Percentiles rank a stretch among this genome's conserved stretches.
These are phyloP conservation scores for Phalacrocorax brasilianus DNA, from an alignment of 2,113 vertebrate genomes.

Conservation along the genomic window DNA sequence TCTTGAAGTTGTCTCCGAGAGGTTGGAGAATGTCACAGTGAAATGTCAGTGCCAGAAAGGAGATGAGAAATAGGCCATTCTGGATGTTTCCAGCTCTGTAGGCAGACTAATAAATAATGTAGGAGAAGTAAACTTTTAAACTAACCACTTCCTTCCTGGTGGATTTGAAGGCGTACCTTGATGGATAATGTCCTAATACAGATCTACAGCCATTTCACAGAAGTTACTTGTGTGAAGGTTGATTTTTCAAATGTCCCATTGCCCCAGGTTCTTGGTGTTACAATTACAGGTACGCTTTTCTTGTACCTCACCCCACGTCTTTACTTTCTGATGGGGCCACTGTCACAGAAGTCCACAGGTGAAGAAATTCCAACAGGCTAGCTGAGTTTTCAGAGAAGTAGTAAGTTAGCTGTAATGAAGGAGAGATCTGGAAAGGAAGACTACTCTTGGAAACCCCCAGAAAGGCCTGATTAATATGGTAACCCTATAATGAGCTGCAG, in stretches of 20 bases:
- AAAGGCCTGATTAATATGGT: not conserved
- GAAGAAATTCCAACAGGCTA: not conserved
- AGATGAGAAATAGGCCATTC: not conserved
- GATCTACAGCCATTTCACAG: not conserved
- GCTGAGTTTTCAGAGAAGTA: not conserved
- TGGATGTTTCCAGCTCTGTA: not conserved
- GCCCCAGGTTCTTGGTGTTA: fast-evolving
- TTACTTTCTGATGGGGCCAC: not conserved
- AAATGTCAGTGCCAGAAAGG: not conserved
- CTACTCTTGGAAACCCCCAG: not conserved
- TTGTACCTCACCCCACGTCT: fast-evolving
- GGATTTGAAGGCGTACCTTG: not conserved
- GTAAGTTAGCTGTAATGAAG: not conserved
- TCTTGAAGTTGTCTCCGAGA: not conserved
- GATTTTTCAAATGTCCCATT: not conserved
- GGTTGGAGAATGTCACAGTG: not conserved
- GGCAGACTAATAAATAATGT: not conserved
- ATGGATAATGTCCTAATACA: not conserved
- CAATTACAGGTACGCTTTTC: not conserved
- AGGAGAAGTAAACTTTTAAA: not conserved
- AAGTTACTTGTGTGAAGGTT: not conserved
- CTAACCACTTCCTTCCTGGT: not conserved
- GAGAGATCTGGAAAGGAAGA: not conserved
- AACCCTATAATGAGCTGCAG: not conserved
- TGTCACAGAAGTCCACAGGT: not conserved